These are phyloP conservation scores for Rhyacophila evoluta DNA, from an alignment of 2,888 invertebrate species.

Conservation along the genomic window DNA sequence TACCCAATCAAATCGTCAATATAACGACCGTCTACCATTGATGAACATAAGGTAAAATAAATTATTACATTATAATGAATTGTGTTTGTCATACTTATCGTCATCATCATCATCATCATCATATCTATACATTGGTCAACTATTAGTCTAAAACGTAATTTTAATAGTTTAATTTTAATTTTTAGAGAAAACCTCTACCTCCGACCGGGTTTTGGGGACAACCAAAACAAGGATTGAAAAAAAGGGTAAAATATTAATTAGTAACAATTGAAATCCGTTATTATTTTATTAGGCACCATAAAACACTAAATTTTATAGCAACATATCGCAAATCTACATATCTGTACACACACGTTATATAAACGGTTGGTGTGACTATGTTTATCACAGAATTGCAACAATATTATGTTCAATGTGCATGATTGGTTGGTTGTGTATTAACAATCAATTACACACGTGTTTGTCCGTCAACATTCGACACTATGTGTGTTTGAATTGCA, in stretches of 20 bases:
- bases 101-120: no score
- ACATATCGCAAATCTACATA: neutral
- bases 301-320: neutral
- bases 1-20: no score
- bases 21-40: no score
- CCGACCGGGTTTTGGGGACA: neutral
- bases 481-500: no score
- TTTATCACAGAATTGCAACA: neutral
- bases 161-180: neutral
- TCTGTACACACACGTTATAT: neutral
- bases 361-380: neutral
- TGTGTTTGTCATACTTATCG: no score
- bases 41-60: no score
- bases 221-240: neutral
- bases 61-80: no score
- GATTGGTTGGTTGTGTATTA: no score
- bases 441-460: no score
- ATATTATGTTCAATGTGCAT: neutral
- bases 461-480: no score
- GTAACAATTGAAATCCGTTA: neutral
- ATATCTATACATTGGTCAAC: no score
- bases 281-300: neutral
- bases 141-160: no score
- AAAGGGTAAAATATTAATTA: neutral
- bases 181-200: slow-evolving; percentile 13